Evolutionary conservation across 2,797 vertebrate species (phyloP).

Genomic region (Mormyrus proboscirostris): DNA sequence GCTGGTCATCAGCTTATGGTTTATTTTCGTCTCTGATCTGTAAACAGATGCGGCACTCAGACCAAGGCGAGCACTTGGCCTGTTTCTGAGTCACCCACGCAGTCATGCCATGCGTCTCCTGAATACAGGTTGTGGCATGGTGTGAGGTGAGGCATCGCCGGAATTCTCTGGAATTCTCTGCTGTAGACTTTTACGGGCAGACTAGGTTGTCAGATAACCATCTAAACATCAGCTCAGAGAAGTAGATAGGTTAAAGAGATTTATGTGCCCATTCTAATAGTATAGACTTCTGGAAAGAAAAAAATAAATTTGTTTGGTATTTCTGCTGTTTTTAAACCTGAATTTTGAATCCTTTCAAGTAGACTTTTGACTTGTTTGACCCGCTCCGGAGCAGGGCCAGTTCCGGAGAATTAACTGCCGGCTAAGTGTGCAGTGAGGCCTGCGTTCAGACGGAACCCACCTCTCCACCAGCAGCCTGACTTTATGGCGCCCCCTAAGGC

Average conservation of each 20-base stretch:
- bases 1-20: neutral
- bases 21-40: conserved; percentile 7
- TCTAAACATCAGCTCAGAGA: neutral
- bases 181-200: neutral
- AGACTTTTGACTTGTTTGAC: neutral
- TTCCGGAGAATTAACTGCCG: neutral
- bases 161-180: neutral
- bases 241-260: neutral
- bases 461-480: conserved; percentile 28
- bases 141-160: neutral
- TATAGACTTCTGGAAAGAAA: neutral
- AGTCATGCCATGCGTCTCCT: neutral
- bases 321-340: neutral
- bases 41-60: neutral
- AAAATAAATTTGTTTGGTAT: neutral
- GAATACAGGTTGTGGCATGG: neutral
- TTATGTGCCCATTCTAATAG: neutral
- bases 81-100: neutral
- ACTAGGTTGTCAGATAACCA: neutral
- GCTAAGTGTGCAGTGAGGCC: conserved; percentile 11
- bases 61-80: neutral
- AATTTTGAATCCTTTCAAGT: neutral
- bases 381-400: neutral
- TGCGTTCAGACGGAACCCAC: conserved; percentile 36
- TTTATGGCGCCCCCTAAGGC: neutral